Percentiles rank a stretch among this genome's conserved stretches.
phyloP scores from a whole-genome alignment of 2,113 vertebrate species.

The Tetrao urogallus region DNA sequence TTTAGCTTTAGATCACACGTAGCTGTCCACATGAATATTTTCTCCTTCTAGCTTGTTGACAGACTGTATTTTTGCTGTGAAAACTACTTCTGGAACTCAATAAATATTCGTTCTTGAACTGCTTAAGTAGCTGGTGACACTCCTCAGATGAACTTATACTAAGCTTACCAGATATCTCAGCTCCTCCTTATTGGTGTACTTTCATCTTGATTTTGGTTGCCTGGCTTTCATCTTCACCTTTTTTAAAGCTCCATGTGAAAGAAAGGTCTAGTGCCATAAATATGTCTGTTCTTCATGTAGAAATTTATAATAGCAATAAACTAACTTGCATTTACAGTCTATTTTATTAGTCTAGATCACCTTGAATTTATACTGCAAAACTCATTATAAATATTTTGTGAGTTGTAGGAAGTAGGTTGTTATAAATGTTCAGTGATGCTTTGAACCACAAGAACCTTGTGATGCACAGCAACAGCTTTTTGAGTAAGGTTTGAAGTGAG shows the following conservation, averaged over 20 bases:
- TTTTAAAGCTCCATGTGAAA: neutral
- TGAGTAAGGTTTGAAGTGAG: neutral
- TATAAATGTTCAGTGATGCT: neutral
- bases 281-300: neutral
- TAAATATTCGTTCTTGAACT: neutral
- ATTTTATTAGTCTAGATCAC: constrained; percentile 29
- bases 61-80: neutral
- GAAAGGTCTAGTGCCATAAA: neutral
- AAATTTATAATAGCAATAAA: constrained; percentile 28
- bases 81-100: neutral
- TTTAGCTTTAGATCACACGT: neutral
- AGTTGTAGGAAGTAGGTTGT: neutral
- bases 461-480: neutral
- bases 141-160: neutral
- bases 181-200: neutral
- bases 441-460: neutral
- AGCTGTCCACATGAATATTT: neutral
- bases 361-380: constrained; percentile 26
- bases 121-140: neutral
- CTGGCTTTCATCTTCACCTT: neutral
- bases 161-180: neutral
- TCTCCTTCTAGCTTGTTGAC: neutral
- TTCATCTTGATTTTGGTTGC: neutral
- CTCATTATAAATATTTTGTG: constrained; percentile 3
- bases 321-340: neutral